Evolutionary conservation across 2,888 invertebrate genomes (phyloP), one percentile per base, ranked within the genome.

Genomic region (Belgica antarctica): DNA sequence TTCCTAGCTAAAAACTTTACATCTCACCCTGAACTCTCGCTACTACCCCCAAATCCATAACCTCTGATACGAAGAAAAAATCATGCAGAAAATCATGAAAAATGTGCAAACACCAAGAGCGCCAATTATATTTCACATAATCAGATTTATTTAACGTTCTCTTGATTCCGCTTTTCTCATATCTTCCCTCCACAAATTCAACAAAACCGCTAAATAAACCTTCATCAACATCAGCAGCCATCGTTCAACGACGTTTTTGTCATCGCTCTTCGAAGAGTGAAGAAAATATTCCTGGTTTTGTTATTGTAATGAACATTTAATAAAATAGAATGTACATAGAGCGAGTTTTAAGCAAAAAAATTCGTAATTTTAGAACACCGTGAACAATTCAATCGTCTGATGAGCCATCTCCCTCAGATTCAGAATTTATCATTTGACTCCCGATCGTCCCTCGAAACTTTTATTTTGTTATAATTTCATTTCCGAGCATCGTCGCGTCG

Each of bases 191-290:
- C 34, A 31, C 12, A 31, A 12, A 31, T 31, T 10, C 25, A 28
- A 2, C 31, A 36, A 31, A 63, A 63, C 63, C 63, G 63, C 63
- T 63, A 65, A 65, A 65, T 65, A 47, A 65, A 65, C 65, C 65
- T 65, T 65, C 47, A 65, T 65, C 47, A 47, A 65, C 47, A 65
- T 65, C 65, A n/a, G n/a, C 41, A 65, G 65, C 65, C 65, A 65
- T 47, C 65, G 28, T 65, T 47, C 46, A 65, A 65, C 41, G 65
- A 36, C 65, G 46, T 36, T 65, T 52, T 65, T 65, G 47, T 65
- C 65, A 46, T 65, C n/a, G 65, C 41, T 15, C 34, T 36, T 27
- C 61, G 15, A 27, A 27, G 28, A 61, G 5, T 5, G 19, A 12
- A 61, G 28, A 61, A 61, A 61, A 10, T 2, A 1, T 61, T 17